These are phyloP conservation scores for Oxycera nigricornis DNA, from an alignment of 2,888 invertebrate genomes.

Conservation along the genomic window DNA sequence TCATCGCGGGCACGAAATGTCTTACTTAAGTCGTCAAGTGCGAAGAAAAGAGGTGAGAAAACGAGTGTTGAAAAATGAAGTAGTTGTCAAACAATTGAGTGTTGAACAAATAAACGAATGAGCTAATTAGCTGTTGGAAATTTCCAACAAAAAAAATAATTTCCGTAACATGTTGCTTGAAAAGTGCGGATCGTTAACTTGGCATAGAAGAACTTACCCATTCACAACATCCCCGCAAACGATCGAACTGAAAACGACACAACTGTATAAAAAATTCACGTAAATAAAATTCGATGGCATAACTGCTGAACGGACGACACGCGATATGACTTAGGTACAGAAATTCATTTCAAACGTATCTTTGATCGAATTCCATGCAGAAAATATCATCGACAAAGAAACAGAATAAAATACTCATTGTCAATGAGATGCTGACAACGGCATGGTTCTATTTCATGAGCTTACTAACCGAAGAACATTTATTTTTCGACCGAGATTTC, in stretches of 20 bases:
- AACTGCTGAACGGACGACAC: neutral
- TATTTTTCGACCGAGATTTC: too few species aligned
- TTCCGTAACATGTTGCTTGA: neutral
- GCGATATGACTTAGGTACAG: neutral
- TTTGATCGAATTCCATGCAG: neutral
- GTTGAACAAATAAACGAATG: neutral
- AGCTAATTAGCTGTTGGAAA: neutral
- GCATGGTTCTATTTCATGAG: too few species aligned
- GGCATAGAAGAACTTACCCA: conserved; percentile 31
- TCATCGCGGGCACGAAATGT: conserved; percentile 19
- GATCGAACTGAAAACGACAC: conserved; percentile 36
- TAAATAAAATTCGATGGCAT: conserved; percentile 32
- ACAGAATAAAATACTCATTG: neutral
- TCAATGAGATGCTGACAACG: neutral
- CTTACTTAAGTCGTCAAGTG: conserved; percentile 7
- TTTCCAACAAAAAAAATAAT: neutral
- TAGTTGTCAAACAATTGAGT: neutral
- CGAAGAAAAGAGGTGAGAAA: neutral
- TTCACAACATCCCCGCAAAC: conserved; percentile 40
- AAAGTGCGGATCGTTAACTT: neutral
- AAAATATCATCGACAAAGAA: neutral
- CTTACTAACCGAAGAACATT: too few species aligned
- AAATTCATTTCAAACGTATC: neutral
- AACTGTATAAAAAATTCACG: conserved; percentile 23
- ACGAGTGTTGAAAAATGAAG: neutral